A percentile compares a stretch with the other conserved stretches of the same genome.
phyloP scores from a whole-genome alignment of 2,797 vertebrate genomes.

The Acipenser transmontanus region DNA sequence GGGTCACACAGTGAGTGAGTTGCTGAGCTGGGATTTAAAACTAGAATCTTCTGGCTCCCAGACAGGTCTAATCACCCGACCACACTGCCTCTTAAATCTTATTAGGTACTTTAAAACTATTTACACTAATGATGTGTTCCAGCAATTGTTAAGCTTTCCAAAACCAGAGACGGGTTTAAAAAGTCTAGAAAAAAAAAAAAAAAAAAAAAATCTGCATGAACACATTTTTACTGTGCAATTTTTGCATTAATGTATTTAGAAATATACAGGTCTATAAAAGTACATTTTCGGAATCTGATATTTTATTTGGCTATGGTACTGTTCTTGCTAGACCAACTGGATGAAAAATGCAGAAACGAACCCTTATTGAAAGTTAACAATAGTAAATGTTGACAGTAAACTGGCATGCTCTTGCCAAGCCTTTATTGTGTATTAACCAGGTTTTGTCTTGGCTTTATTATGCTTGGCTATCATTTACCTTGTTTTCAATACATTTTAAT shows the following conservation, averaged over 20 bases:
- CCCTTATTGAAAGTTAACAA: constrained; percentile 38
- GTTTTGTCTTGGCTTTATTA: constrained; percentile 20
- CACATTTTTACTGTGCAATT: constrained; percentile 41
- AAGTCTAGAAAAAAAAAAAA: constrained; percentile 23
- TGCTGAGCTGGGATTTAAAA: constrained; percentile 32
- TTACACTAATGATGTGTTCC: constrained; percentile 44
- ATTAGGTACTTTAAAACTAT: constrained; percentile 38
- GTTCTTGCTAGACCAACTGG: constrained; percentile 41
- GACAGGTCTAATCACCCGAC: constrained; percentile 32
- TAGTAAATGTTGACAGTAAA: constrained; percentile 30
- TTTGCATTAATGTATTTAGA: constrained; percentile 45
- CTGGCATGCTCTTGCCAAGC: constrained; percentile 9
- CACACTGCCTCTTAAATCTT: constrained; percentile 28
- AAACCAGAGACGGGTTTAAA: constrained; percentile 27
- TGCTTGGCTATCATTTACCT: neutral
- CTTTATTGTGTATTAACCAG: constrained; percentile 28
- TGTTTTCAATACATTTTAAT: constrained; percentile 8
- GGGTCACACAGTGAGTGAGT: constrained; percentile 22
- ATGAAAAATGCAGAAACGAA: constrained; percentile 37
- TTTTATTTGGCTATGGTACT: constrained; percentile 46
- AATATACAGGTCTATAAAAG: constrained; percentile 51
- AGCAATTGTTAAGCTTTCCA: constrained; percentile 35
- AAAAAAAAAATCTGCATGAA: constrained; percentile 28
- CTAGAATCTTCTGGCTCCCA: constrained; percentile 22
- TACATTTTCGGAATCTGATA: constrained; percentile 57